Base-by-base conservation (phyloP, 2,888 invertebrate genomes). In the Spisula subtruncata region DNA sequence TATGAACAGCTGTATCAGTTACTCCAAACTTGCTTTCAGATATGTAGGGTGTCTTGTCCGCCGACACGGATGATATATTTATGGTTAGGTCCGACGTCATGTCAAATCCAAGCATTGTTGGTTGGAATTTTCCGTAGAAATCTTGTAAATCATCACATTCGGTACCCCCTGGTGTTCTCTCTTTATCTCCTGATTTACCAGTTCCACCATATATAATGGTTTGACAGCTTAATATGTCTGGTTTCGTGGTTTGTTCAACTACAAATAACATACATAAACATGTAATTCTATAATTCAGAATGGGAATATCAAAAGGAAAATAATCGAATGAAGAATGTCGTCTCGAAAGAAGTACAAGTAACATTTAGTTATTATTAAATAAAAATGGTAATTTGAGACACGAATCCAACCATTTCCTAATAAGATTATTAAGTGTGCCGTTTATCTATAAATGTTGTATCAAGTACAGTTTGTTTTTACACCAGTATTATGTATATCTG, bases 61-160 rank as follows among this genome's bases (percentile, higher is more conserved):
- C n/a, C 12, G 75, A 18, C 32, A 82, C 32, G 14, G 20, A 41
- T 0, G 29, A 35, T 25, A 25, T 56, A n/a, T 56, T 46, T 0
- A 87, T 60, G 0, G 2, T 79, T 16, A 87, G 75, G 0, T 83
- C 46, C n/a, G 87, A 41, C 8, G n/a, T 16, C 32, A 88, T 29
- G 20, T 46, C 32, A 32, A 56, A 84, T 20, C 29, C 20, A 1
- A 88, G 20, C 16, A 29, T 18, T 8, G 54, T 48, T 0, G 84
- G 84, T 80, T 88, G 46, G 51, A 81, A 88, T 5, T 88, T 88
- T 14, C 88, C 88, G 46, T 84, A 88, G 48, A 88, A 81, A 66
- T 88, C 88, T 16, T 81, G 35, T 46, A 88, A n/a, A 48, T 81
- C 35, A 20, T 18, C 32, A 46, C 88, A 88, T 60, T 56, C 20